Evolutionary conservation across 2,113 vertebrate species (phyloP).

Genomic region (Megatriorchis doriae): DNA sequence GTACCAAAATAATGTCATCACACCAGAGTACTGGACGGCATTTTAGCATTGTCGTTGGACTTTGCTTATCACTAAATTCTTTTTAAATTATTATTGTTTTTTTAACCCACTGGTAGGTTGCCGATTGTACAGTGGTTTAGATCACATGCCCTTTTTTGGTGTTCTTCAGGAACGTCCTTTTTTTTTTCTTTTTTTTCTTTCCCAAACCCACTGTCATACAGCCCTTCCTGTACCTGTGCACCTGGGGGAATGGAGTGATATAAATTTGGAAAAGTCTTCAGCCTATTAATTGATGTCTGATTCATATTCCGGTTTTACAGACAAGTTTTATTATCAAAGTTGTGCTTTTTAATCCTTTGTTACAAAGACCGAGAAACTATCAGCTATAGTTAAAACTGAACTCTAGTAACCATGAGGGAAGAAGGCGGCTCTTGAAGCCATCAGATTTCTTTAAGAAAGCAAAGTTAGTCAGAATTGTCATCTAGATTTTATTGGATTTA

Average conservation of each 20-base stretch:
- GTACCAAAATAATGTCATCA: neutral
- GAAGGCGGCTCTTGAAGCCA: neutral
- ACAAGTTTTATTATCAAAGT: neutral
- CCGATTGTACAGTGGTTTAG: neutral
- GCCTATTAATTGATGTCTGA: neutral
- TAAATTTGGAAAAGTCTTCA: neutral
- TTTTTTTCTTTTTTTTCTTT: neutral
- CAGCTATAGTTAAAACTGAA: neutral
- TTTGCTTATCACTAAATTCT: neutral
- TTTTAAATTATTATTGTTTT: no score
- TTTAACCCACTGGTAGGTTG: neutral
- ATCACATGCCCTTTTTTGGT: neutral
- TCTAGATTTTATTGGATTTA: neutral
- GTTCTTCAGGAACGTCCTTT: neutral
- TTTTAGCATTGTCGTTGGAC: neutral
- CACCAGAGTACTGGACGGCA: no score
- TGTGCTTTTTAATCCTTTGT: constrained; percentile 37
- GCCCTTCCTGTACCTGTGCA: neutral
- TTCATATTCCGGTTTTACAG: constrained; percentile 9
- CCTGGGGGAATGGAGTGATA: neutral
- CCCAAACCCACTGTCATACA: neutral
- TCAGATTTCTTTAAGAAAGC: neutral
- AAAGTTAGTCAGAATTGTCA: neutral
- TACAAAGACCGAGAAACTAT: neutral
- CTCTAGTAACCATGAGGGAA: neutral